These are phyloP conservation scores for Drosophila parabipectinata DNA, from an alignment of 1,140 invertebrate species.

Conservation along the genomic window DNA sequence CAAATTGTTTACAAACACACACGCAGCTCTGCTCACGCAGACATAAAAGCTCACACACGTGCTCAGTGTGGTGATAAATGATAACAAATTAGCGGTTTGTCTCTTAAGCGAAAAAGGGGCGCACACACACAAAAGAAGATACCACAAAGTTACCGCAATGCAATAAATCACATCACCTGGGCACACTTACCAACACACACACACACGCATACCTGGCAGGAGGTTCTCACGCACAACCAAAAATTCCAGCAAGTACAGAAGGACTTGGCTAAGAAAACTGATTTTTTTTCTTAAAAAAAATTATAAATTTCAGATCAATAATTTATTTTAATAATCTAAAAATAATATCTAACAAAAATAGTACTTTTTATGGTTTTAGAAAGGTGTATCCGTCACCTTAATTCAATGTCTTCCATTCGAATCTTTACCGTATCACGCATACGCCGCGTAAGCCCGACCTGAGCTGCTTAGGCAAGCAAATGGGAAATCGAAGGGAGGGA, in stretches of 20 bases:
- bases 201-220: slow-evolving; percentile 4
- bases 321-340: too few species aligned
- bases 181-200: slow-evolving; percentile 24
- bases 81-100: slow-evolving; percentile 78
- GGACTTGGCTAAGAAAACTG: not conserved
- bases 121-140: slow-evolving; percentile 22
- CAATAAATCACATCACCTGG: slow-evolving; percentile 76
- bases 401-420: not conserved
- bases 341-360: too few species aligned
- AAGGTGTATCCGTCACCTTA: too few species aligned
- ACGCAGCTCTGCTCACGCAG: slow-evolving; percentile 8
- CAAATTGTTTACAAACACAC: slow-evolving; percentile 72
- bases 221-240: slow-evolving; percentile 19
- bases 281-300: too few species aligned
- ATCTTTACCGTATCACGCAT: slow-evolving; percentile 33
- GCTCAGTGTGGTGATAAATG: slow-evolving; percentile 69
- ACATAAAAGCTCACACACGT: slow-evolving; percentile 12
- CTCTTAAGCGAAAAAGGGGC: slow-evolving; percentile 69
- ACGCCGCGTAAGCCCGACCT: slow-evolving; percentile 44
- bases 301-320: too few species aligned
- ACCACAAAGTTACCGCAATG: slow-evolving; percentile 76
- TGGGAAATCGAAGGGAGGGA: slow-evolving; percentile 8
- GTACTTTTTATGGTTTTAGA: too few species aligned
- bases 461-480: slow-evolving; percentile 49
- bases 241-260: slow-evolving; percentile 28